These are phyloP conservation scores for Lepetodrilus schrolli DNA, from an alignment of 2,888 invertebrate genomes.

Conservation along the genomic window DNA sequence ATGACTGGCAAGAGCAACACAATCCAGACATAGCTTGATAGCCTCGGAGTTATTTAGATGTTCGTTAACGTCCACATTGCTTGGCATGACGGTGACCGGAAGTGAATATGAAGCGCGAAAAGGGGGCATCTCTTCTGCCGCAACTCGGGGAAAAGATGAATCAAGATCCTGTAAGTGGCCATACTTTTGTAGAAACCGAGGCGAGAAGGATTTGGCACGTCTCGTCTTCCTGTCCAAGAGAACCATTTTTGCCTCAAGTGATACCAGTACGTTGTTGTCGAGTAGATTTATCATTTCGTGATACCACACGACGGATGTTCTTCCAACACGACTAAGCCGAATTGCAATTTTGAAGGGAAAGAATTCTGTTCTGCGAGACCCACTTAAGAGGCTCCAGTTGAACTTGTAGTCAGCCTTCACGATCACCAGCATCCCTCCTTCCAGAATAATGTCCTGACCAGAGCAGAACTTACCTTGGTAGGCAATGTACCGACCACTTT, in stretches of 20 bases:
- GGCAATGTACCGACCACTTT: neutral
- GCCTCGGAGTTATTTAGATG: neutral
- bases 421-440: neutral
- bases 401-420: neutral
- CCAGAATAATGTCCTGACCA: neutral
- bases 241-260: neutral
- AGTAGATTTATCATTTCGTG: neutral
- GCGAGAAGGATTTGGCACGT: neutral
- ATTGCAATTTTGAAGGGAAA: neutral
- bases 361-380: neutral
- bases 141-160: neutral
- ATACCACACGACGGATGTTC: neutral
- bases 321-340: neutral
- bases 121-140: neutral
- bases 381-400: neutral
- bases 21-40: neutral
- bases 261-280: neutral
- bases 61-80: neutral
- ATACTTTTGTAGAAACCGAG: neutral
- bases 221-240: neutral
- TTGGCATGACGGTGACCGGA: neutral
- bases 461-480: neutral
- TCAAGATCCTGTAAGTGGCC: neutral
- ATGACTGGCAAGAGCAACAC: neutral
- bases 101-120: neutral